phyloP scores from a whole-genome alignment of 2,797 vertebrate species.

The Microctenopoma lineatum region DNA sequence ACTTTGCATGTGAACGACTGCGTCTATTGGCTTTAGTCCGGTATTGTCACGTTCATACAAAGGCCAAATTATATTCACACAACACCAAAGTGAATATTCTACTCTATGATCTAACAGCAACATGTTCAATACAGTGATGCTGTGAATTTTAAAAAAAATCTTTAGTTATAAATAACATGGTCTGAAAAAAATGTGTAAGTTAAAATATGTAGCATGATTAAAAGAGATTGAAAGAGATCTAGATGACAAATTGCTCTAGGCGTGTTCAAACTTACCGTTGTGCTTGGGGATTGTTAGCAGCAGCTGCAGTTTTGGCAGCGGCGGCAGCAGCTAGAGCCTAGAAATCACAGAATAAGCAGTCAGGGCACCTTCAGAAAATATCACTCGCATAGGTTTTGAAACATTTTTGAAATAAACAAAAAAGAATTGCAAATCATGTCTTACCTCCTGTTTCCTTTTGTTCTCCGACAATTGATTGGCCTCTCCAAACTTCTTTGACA shows the following conservation, averaged over 20 bases:
- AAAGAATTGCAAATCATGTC: background rate
- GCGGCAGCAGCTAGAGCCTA: slow-evolving; percentile 35
- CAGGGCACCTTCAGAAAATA: background rate
- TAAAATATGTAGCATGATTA: background rate
- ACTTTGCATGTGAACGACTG: slow-evolving; percentile 64
- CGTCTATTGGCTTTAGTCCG: slow-evolving; percentile 75
- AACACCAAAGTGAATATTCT: slow-evolving; percentile 57
- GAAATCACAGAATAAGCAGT: slow-evolving; percentile 27
- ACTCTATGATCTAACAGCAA: slow-evolving; percentile 28
- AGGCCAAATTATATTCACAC: slow-evolving; percentile 70
- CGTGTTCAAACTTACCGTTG: slow-evolving; percentile 73
- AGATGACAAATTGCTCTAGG: slow-evolving; percentile 1
- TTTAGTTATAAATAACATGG: slow-evolving; percentile 37
- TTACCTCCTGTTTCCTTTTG: slow-evolving; percentile 90
- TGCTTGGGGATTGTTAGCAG: slow-evolving; percentile 55
- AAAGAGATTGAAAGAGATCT: slow-evolving; percentile 17
- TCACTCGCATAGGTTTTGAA: background rate
- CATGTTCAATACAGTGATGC: slow-evolving; percentile 45
- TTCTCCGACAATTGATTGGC: slow-evolving; percentile 91
- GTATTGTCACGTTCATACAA: slow-evolving; percentile 86
- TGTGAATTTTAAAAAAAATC: slow-evolving; percentile 30
- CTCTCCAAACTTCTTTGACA: slow-evolving; percentile 95
- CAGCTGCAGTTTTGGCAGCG: slow-evolving; percentile 55
- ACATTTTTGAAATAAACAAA: background rate
- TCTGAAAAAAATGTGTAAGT: slow-evolving; percentile 3